Conservation (phyloP, 2,113 vertebrate genomes). For the Aramus guarauna region DNA sequence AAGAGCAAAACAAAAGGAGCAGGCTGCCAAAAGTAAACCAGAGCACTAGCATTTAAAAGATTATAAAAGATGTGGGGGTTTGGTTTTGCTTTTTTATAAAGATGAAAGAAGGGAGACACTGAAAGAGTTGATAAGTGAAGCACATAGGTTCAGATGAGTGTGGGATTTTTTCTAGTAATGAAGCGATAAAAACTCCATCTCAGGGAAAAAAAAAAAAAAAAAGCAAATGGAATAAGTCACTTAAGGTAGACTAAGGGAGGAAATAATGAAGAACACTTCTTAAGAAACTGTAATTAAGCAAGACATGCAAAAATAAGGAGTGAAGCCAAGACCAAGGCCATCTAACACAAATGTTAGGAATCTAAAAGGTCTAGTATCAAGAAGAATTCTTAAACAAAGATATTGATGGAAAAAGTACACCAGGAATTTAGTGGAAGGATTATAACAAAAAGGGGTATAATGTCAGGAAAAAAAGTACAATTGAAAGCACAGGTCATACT, state of each 20-base stretch:
- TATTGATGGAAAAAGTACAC: background rate
- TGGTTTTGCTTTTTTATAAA: background rate
- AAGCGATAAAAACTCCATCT: background rate
- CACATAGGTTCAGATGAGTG: background rate
- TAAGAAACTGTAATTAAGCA: background rate
- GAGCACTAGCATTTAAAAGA: background rate
- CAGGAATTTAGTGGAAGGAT: background rate
- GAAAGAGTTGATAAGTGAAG: background rate
- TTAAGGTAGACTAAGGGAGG: background rate
- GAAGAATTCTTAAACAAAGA: background rate
- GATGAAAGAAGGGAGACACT: background rate
- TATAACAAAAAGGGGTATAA: background rate
- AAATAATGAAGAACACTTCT: background rate
- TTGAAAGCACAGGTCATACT: background rate
- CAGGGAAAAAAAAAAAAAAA: too few relatives aligned
- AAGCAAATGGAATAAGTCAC: background rate
- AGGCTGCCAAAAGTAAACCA: background rate
- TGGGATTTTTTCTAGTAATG: background rate
- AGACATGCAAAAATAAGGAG: background rate
- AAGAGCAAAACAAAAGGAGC: background rate
- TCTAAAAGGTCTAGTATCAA: background rate
- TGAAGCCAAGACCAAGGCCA: background rate
- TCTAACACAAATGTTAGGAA: background rate
- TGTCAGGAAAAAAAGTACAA: background rate
- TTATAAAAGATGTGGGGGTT: fast-evolving